These are phyloP conservation scores for Pseudomyrmex cubaensis DNA, from an alignment of 1,140 invertebrate species.

Conservation along the genomic window DNA sequence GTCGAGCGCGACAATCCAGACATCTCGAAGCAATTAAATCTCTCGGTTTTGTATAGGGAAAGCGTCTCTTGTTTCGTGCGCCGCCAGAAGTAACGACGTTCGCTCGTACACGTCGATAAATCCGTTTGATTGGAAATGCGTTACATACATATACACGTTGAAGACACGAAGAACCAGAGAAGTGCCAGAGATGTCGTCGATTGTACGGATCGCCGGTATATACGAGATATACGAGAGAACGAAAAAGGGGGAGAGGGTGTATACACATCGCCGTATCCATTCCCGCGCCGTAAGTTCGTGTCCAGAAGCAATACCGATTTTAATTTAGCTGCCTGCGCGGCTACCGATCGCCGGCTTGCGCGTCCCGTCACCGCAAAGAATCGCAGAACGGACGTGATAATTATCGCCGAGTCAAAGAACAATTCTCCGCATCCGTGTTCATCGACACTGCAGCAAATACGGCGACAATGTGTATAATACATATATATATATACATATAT, in stretches of 20 bases:
- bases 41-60: background rate
- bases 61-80: slow-evolving; percentile 25
- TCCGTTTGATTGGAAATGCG: slow-evolving; percentile 47
- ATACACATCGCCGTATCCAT: background rate
- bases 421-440: slow-evolving; percentile 57
- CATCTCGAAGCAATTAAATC: slow-evolving; percentile 36
- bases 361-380: slow-evolving; percentile 74
- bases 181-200: slow-evolving; percentile 63
- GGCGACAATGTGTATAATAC: slow-evolving; percentile 55
- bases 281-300: slow-evolving; percentile 46
- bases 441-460: slow-evolving; percentile 63
- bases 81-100: slow-evolving; percentile 10
- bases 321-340: slow-evolving; percentile 62
- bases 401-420: slow-evolving; percentile 78
- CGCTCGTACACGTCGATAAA: slow-evolving; percentile 45
- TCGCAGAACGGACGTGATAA: slow-evolving; percentile 77
- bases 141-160: background rate
- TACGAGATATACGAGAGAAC: slow-evolving; percentile 44
- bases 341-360: slow-evolving; percentile 45
- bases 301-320: slow-evolving; percentile 65
- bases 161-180: slow-evolving; percentile 60
- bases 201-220: slow-evolving; percentile 53
- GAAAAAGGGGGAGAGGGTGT: too few species aligned
- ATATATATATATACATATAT: slow-evolving; percentile 5
- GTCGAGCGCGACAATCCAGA: slow-evolving; percentile 14